These are phyloP conservation scores for Betta splendens DNA, from an alignment of 2,797 vertebrate species.

Conservation along the genomic window DNA sequence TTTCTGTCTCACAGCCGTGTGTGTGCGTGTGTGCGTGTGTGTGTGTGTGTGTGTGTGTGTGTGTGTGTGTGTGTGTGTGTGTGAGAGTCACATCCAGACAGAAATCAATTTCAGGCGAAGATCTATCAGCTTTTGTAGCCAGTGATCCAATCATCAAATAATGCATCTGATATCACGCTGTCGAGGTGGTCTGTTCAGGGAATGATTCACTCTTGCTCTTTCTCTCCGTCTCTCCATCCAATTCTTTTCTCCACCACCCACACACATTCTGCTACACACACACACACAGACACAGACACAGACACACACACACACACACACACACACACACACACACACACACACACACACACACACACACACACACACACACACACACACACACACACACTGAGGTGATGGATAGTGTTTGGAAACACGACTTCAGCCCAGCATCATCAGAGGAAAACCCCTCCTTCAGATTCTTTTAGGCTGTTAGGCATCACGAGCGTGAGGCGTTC, in stretches of 20 bases:
- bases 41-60: conserved; percentile 16
- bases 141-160: conserved; percentile 79
- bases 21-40: conserved; percentile 35
- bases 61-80: conserved; percentile 23
- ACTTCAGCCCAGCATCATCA: conserved; percentile 55
- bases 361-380: conserved; percentile 48
- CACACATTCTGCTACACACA: conserved; percentile 57
- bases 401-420: conserved; percentile 63
- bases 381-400: conserved; percentile 42
- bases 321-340: conserved; percentile 38
- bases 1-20: conserved; percentile 57
- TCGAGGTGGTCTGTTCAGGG: conserved; percentile 73
- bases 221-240: conserved; percentile 42
- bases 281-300: too few relatives aligned
- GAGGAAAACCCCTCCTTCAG: conserved; percentile 42
- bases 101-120: conserved; percentile 77
- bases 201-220: conserved; percentile 71
- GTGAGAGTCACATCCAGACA: conserved; percentile 70
- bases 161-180: conserved; percentile 79
- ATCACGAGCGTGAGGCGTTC: conserved; percentile 51
- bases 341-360: conserved; percentile 36
- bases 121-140: conserved; percentile 77
- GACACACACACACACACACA: conserved; percentile 41
- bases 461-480: conserved; percentile 49
- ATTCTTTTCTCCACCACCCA: conserved; percentile 54